Base-by-base conservation (phyloP, 2,113 vertebrate species). In the Mystacornis crossleyi region DNA sequence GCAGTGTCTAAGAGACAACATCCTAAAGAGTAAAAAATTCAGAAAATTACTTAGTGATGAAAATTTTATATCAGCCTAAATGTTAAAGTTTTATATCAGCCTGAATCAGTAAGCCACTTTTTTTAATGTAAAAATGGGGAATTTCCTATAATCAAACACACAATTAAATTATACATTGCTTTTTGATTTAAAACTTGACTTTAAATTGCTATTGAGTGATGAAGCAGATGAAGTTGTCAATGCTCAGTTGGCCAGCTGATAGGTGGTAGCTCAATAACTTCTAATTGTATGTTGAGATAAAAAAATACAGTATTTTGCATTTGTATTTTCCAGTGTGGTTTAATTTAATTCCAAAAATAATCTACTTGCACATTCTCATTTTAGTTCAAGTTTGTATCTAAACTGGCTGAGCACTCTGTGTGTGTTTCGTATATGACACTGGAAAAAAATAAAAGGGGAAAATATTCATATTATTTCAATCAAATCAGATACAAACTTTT, bases 31-130 rank as follows among this genome's bases (percentile, higher is more conserved):
- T n/a, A 58, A 65, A 82, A 81, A 54, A 64, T 20, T 47, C 10
- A 69, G 43, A 57, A 86, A 93, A 90, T 64, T 16, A 4, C 3
- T 72, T 12, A 25, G 17, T 40, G n/a, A 47, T 61, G 40, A 64
- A 86, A 83, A 92, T 96, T 94, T 98, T 95, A 95, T 97, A 73
- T 97, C 91, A 66, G 36, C 86, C 93, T 94, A 95, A 62, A 98
- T 88, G 70, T 20, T 86, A 81, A 40, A 57, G 71, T 89, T 94
- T 98, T 95, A 96, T 97, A 69, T 97, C 93, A 69, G 50, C 86
- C 93, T 94, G 96, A 57, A 98, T 90, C 78, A 96, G 74, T 92
- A 98, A 93, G 98, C 97, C 4, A 93, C 64, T 89, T 96, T 93
- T 95, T 78, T 89, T 86, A 54, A 97, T 86, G 93, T 98, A 90